Evolutionary conservation across 2,797 vertebrate genomes (phyloP), one percentile per base, ranked within the genome.

Genomic region (Odontamblyopus rebecca): DNA sequence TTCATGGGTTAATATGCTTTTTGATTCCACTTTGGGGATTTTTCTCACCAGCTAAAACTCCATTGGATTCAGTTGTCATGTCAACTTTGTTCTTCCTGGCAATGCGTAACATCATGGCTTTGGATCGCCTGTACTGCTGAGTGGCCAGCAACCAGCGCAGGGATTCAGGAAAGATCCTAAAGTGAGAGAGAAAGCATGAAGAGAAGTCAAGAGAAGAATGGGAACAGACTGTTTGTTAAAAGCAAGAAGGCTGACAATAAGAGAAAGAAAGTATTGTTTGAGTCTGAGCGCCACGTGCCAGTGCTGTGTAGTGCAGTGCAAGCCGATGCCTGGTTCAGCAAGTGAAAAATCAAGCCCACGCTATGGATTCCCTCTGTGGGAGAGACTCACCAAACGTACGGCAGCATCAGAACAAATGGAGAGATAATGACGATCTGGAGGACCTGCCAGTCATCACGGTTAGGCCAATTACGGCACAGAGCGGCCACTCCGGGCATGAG

Each of bases 81-180:
- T 80, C 95, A 72, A 96, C 93, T 82, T 88, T 89, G 92, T 98
- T 98, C 90, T 94, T 97, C 84, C 90, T 94, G 0, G 94, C 94
- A 54, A 98, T 94, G 73, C 86, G 91, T 79, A 96, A 92, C 91
- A 99, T 96, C 90, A 97, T 93, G 67, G 92, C 93, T 92, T 97
- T 98, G 56, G 96, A 95, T 27, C 94, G 86, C 70, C 94, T 93
- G 86, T 97, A 97, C 88, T 98, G 97, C 77, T 97, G 95, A 30
- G 98, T 99, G 81, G 96, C 96, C 94, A 99, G 94, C 84, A 98
- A 90, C 98, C 98, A 99, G 75, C 97, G 95, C 79, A 99, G 89
- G 6, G 98, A 99, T 90, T 99, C 98, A 0, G 96, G 98, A 78
- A 99, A 98, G 82, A 99, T 86, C 94, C 98, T 99, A 18, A 32